A percentile compares a stretch with the other conserved stretches of the same genome.
These are phyloP conservation scores for Timandra comae DNA, from an alignment of 2,888 invertebrate species.

Conservation along the genomic window DNA sequence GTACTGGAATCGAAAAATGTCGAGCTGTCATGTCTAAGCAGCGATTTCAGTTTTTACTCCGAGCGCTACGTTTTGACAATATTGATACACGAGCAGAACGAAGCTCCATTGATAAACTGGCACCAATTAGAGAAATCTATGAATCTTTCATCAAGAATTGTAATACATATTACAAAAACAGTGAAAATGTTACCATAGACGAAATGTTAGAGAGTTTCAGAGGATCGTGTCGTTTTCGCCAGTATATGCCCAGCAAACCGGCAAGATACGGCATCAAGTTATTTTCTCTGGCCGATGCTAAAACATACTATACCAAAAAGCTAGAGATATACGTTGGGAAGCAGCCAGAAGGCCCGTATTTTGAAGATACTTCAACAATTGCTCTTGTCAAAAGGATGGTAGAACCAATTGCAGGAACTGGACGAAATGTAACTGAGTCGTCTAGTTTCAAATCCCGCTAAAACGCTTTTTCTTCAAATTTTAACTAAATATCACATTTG, in stretches of 20 bases:
- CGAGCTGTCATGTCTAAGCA: background rate
- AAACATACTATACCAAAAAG: constrained; percentile 13
- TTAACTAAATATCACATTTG: too few species aligned
- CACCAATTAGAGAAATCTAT: too few species aligned
- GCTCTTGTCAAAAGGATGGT: constrained; percentile 12
- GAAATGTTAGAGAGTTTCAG: constrained; percentile 12
- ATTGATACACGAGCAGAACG: too few species aligned
- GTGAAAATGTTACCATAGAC: background rate
- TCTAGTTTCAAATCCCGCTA: too few species aligned
- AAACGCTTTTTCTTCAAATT: too few species aligned
- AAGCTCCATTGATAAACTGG: too few species aligned
- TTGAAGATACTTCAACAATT: constrained; percentile 9
- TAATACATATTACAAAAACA: too few species aligned
- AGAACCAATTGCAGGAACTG: constrained; percentile 4
- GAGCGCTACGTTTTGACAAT: too few species aligned
- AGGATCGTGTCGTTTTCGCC: constrained; percentile 15
- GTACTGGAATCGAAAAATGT: background rate
- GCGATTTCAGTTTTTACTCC: background rate
- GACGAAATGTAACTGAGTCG: constrained; percentile 9
- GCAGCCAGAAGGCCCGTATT: constrained; percentile 15
- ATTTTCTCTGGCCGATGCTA: constrained; percentile 16
- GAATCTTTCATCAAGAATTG: too few species aligned
- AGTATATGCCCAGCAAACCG: constrained; percentile 16
- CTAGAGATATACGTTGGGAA: constrained; percentile 21
- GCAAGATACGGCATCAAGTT: constrained; percentile 22